phyloP scores from a whole-genome alignment of 2,113 vertebrate species.

The Paradoxurus hermaphroditus region DNA sequence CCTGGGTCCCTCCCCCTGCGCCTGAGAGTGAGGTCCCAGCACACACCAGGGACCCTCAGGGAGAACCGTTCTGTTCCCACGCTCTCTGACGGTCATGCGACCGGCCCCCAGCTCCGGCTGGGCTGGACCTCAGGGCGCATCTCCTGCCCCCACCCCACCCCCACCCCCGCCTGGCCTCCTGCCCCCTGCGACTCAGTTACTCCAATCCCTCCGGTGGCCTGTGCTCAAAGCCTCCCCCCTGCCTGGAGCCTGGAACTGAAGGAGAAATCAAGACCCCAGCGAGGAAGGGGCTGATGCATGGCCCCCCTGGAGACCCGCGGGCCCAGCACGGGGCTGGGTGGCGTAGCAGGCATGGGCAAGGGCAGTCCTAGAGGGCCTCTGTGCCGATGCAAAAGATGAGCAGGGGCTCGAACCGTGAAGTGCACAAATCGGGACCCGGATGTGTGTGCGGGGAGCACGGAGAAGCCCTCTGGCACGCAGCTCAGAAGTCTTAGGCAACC shows the following conservation, averaged over 20 bases:
- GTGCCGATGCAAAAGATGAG: not conserved
- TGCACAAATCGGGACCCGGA: rapidly evolving
- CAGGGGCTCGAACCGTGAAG: not conserved
- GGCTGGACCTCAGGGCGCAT: not conserved
- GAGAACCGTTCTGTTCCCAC: not conserved
- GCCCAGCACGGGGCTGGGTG: rapidly evolving
- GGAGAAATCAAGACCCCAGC: not conserved
- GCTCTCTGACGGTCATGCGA: not conserved
- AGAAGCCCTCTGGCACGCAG: not conserved
- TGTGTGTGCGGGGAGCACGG: rapidly evolving
- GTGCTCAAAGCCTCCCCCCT: not conserved
- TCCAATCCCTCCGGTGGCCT: not conserved
- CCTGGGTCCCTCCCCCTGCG: not conserved
- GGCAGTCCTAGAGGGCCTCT: not conserved
- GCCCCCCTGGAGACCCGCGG: not conserved
- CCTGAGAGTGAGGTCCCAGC: not conserved
- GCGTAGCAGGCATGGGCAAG: not conserved
- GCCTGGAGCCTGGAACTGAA: not conserved
- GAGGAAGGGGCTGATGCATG: not conserved
- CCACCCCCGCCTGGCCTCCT: not conserved
- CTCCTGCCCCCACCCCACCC: too few relatives aligned
- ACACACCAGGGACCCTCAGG: not conserved
- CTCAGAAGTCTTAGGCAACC: not conserved
- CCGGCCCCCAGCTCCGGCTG: not conserved
- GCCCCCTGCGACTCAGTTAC: not conserved